Percentiles rank a stretch among this genome's conserved stretches.
These are phyloP conservation scores for Phengaris arion DNA, from an alignment of 2,888 invertebrate genomes.

Conservation along the genomic window DNA sequence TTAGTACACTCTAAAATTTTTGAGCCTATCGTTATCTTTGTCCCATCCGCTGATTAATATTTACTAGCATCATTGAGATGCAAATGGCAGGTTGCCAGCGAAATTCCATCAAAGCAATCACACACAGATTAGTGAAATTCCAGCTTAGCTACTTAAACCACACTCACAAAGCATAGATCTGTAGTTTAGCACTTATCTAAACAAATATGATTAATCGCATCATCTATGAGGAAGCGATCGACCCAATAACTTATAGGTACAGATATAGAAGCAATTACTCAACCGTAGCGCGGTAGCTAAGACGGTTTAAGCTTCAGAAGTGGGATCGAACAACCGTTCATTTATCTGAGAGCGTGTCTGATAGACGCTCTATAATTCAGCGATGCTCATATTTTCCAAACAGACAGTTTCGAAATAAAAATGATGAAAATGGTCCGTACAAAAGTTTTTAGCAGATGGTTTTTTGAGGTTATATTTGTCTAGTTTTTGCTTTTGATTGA, in stretches of 20 bases:
- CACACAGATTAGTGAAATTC: not conserved
- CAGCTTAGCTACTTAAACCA: not conserved
- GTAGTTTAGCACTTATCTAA: not conserved
- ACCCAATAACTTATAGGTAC: conserved; percentile 32
- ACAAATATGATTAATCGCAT: conserved; percentile 7
- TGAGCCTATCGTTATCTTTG: no score
- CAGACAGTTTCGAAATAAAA: conserved; percentile 43
- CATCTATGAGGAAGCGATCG: conserved; percentile 26
- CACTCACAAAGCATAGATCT: not conserved
- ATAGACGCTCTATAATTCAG: conserved; percentile 56
- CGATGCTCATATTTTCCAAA: conserved; percentile 47
- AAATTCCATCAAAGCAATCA: no score
- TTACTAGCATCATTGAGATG: no score
- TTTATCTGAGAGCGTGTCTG: conserved; percentile 67
- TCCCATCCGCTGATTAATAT: no score
- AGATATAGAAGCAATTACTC: conserved; percentile 65
- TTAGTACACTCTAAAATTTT: no score
- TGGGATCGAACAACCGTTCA: conserved; percentile 53
- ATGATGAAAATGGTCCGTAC: conserved; percentile 18
- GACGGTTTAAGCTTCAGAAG: conserved; percentile 50
- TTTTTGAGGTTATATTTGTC: not conserved
- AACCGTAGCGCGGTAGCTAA: conserved; percentile 42
- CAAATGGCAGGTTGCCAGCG: no score
- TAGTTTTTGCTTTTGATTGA: not conserved
- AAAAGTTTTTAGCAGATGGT: conserved; percentile 8